Percentiles rank a stretch among this genome's conserved stretches.
These are phyloP conservation scores for Sebastes nivosus DNA, from an alignment of 2,797 vertebrate genomes.

Conservation along the genomic window DNA sequence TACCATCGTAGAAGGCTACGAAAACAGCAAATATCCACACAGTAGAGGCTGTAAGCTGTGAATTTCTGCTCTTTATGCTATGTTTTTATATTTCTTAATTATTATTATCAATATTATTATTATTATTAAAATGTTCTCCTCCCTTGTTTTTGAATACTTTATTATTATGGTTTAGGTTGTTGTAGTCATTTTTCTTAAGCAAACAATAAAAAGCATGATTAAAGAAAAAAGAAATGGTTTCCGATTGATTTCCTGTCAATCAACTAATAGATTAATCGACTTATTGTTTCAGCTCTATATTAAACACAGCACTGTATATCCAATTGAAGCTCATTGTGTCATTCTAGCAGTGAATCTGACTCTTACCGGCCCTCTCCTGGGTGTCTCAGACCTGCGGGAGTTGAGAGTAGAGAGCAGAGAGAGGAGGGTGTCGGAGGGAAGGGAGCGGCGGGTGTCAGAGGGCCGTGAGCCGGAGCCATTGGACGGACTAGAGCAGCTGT, in stretches of 20 bases:
- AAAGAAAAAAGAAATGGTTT: too few relatives aligned
- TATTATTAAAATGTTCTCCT: too few relatives aligned
- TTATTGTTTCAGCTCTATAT: neutral
- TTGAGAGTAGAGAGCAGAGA: conserved; percentile 76
- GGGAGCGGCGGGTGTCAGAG: conserved; percentile 80
- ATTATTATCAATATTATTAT: too few relatives aligned
- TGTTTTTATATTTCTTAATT: too few relatives aligned
- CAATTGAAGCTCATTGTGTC: neutral
- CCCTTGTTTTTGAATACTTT: too few relatives aligned
- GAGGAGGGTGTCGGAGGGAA: conserved; percentile 75
- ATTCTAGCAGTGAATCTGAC: neutral
- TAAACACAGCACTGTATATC: neutral
- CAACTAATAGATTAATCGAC: too few relatives aligned
- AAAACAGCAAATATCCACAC: neutral
- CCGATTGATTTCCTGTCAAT: too few relatives aligned
- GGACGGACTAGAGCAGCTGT: conserved; percentile 89
- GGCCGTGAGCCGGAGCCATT: conserved; percentile 69
- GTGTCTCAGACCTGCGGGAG: conserved; percentile 70
- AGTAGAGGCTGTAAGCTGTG: neutral
- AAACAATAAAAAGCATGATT: too few relatives aligned
- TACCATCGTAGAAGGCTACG: neutral
- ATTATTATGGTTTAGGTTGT: too few relatives aligned
- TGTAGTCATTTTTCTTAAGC: too few relatives aligned
- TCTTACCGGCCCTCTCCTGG: conserved; percentile 19
- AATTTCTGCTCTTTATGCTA: neutral